phyloP scores from a whole-genome alignment of 2,888 invertebrate genomes.

The Netelia virgata region DNA sequence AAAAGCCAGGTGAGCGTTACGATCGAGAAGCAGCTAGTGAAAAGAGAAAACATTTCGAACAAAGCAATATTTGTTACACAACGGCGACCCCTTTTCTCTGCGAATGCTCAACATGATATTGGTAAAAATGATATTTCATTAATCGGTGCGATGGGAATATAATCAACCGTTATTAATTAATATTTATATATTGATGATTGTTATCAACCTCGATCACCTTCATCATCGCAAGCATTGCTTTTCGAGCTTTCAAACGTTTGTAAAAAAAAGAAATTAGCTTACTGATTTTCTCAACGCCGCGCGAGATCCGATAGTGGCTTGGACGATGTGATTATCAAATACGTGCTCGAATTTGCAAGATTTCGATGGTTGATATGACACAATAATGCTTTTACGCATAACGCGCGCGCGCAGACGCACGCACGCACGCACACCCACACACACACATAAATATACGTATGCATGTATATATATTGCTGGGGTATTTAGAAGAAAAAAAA shows the following conservation, averaged over 20 bases:
- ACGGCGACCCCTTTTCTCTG: background rate
- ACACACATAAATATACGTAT: background rate
- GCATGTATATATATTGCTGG: background rate
- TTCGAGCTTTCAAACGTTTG: too few relatives aligned
- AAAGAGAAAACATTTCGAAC: background rate
- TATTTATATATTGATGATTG: too few relatives aligned
- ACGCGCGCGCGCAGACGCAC: too few relatives aligned
- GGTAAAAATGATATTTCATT: background rate
- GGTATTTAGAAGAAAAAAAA: constrained; percentile 29
- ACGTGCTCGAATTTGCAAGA: background rate
- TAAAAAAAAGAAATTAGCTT: too few relatives aligned
- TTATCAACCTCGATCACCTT: too few relatives aligned
- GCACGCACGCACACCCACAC: too few relatives aligned
- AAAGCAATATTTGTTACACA: background rate
- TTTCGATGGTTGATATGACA: background rate
- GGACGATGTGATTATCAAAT: background rate
- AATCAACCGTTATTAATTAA: too few relatives aligned
- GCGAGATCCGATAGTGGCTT: constrained; percentile 7
- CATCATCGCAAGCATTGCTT: too few relatives aligned
- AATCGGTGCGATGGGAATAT: too few relatives aligned
- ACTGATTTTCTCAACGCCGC: background rate
- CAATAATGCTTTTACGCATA: too few relatives aligned
- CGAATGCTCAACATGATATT: background rate
- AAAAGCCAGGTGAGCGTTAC: constrained; percentile 39
- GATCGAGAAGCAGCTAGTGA: constrained; percentile 32